Evolutionary conservation across 2,888 invertebrate species (phyloP).

Genomic region (Dichetophora obliterata): DNA sequence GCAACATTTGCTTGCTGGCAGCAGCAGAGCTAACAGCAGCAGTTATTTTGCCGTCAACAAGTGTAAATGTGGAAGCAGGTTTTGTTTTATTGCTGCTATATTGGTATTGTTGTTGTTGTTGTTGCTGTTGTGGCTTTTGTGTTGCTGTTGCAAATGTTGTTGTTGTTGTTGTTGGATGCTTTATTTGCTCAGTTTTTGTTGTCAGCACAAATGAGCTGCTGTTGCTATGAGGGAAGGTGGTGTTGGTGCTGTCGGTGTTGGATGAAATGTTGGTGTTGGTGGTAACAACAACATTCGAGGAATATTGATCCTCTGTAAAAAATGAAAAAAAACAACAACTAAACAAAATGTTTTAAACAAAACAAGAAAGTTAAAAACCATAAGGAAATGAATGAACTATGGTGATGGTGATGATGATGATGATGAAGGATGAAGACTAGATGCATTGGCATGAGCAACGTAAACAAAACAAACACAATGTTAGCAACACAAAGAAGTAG

Average conservation of each 20-base stretch:
- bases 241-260: conserved; percentile 46
- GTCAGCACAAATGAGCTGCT: conserved; percentile 39
- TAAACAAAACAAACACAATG: conserved; percentile 6
- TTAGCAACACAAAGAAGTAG: conserved; percentile 12
- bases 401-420: too few relatives aligned
- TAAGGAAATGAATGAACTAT: conserved; percentile 42
- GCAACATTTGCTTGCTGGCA: conserved; percentile 50
- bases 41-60: conserved; percentile 43
- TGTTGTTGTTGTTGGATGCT: conserved; percentile 34
- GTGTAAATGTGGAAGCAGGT: conserved; percentile 43
- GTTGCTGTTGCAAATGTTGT: conserved; percentile 30
- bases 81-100: conserved; percentile 44
- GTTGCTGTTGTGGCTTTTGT: conserved; percentile 3
- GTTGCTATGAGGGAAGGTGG: conserved; percentile 49
- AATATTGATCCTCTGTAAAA: conserved; percentile 65
- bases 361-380: conserved; percentile 42
- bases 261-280: conserved; percentile 52
- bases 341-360: conserved; percentile 39
- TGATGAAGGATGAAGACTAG: conserved; percentile 23
- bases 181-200: conserved; percentile 11
- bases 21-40: conserved; percentile 44
- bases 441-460: conserved; percentile 13
- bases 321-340: conserved; percentile 50
- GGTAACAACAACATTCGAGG: conserved; percentile 52
- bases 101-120: conserved; percentile 5